Evolutionary conservation across 2,888 invertebrate species (phyloP).

Genomic region (Autographa gamma): DNA sequence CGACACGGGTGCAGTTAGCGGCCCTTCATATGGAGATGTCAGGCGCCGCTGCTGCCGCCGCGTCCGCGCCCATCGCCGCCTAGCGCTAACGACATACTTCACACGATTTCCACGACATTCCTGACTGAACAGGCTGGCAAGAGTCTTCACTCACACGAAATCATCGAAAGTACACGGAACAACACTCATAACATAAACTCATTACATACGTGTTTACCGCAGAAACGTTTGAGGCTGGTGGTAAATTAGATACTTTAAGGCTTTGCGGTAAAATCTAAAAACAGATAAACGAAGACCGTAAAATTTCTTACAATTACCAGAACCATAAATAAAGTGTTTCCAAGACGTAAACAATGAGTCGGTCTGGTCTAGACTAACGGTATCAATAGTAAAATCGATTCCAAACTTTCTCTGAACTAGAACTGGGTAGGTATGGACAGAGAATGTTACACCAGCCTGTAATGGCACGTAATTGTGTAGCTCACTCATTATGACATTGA

Average conservation of each 20-base stretch:
- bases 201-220: slow-evolving; percentile 35
- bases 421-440: slow-evolving; percentile 66
- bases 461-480: slow-evolving; percentile 45
- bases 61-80: slow-evolving; percentile 35
- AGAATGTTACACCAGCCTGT: slow-evolving; percentile 45
- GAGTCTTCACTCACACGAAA: slow-evolving; percentile 49
- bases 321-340: slow-evolving; percentile 56
- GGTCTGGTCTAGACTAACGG: slow-evolving; percentile 56
- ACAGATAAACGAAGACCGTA: slow-evolving; percentile 42
- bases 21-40: slow-evolving; percentile 79
- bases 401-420: slow-evolving; percentile 71
- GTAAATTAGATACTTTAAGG: slow-evolving; percentile 45
- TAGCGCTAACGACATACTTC: slow-evolving; percentile 71
- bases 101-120: slow-evolving; percentile 74
- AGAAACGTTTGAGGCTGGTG: slow-evolving; percentile 30
- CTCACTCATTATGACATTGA: neutral
- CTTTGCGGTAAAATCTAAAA: slow-evolving; percentile 45
- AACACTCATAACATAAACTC: slow-evolving; percentile 37
- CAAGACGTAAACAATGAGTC: slow-evolving; percentile 66
- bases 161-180: slow-evolving; percentile 43
- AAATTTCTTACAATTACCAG: slow-evolving; percentile 54
- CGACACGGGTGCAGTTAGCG: slow-evolving; percentile 79
- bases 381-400: slow-evolving; percentile 60
- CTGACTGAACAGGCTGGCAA: slow-evolving; percentile 60
- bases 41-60: slow-evolving; percentile 49